These are phyloP conservation scores for Dasyornis broadbenti DNA, from an alignment of 2,113 vertebrate species.

Conservation along the genomic window DNA sequence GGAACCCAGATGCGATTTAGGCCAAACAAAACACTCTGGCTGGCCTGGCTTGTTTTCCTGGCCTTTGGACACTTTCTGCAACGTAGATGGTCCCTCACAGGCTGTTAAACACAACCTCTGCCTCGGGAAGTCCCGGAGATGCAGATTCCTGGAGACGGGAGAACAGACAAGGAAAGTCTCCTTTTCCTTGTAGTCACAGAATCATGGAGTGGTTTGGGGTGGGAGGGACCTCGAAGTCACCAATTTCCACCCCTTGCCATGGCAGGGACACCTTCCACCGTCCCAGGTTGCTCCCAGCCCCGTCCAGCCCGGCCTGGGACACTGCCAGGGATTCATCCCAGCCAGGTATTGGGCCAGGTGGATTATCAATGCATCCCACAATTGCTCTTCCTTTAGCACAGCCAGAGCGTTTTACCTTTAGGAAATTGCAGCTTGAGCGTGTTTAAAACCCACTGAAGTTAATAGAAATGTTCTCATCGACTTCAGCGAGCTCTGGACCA, in stretches of 20 bases:
- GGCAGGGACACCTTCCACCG: background rate
- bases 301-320: background rate
- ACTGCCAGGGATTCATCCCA: background rate
- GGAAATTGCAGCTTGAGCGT: background rate
- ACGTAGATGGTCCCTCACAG: background rate
- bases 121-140: background rate
- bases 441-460: conserved; percentile 2
- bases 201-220: background rate
- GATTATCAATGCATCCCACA: background rate
- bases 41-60: background rate
- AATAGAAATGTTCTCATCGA: background rate
- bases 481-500: background rate
- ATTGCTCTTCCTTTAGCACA: background rate
- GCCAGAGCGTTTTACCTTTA: background rate
- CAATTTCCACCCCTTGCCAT: accelerated
- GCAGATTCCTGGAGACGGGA: background rate
- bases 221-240: background rate
- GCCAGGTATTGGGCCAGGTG: background rate
- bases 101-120: conserved; percentile 1
- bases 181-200: accelerated
- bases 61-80: background rate
- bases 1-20: background rate
- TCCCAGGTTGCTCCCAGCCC: background rate
- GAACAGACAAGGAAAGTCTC: background rate
- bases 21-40: background rate